Base-by-base conservation (phyloP, 1,140 invertebrate species). In the Bactericera cockerelli region DNA sequence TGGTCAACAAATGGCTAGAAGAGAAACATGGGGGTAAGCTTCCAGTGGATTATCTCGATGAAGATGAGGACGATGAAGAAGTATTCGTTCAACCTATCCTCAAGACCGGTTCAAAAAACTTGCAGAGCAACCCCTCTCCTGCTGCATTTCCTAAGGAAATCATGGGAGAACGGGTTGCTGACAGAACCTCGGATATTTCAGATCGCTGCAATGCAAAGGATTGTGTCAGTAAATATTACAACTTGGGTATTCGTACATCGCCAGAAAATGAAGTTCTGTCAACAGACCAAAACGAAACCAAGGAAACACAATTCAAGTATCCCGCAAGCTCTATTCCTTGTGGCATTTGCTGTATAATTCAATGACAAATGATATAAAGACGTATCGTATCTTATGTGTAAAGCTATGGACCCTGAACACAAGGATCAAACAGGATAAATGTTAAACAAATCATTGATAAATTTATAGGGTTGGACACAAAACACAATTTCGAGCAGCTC, bases 101-200 rank as follows among this genome's bases (percentile, higher is more conserved):
- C 4, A 16, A 49, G 42, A 49, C 42, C 42, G 42, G 42, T 4
- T 49, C 42, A 49, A 49, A 49, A 49, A 49, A 49, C 42, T 49
- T 49, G 42, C 8, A 49, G 3, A 49, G 42, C 42, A 49, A 49
- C 42, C 42, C 42, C n/a, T 49, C 42, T 49, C 42, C 42, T 49
- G 42, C 22, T 49, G 42, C 22, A 49, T 49, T 49, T 49, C 42
- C 22, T 49, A 49, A 49, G 6, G 42, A n/a, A 49, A 19, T n/a
- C 4, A n/a, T n/a, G n/a, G 42, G 42, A n/a, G 42, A 49, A 10
- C n/a, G 42, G 42, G 42, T 49, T 49, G 42, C 42, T 4, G n/a
- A 49, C 8, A 4, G 8, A 16, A 49, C 42, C 42, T 49, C 42
- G 42, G 42, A 49, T 49, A 16, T 49, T 49, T 6, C 42, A 19